Evolutionary conservation across 2,113 vertebrate genomes (phyloP).

Genomic region (Parotia lawesii): DNA sequence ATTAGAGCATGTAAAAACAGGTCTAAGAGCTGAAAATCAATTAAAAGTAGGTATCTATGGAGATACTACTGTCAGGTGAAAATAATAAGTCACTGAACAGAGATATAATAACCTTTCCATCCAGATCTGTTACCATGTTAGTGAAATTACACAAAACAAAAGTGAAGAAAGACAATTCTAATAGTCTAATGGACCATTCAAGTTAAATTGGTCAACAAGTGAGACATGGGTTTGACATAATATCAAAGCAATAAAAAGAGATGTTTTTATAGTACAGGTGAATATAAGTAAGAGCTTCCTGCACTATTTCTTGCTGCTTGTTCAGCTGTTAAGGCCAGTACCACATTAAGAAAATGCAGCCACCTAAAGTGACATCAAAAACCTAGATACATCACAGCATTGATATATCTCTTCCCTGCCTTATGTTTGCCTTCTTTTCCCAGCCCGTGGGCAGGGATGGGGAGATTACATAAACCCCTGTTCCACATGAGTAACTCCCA

Average conservation of each 20-base stretch:
- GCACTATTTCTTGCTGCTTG: background rate
- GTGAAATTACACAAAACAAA: background rate
- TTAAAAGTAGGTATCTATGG: background rate
- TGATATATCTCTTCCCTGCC: background rate
- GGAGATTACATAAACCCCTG: background rate
- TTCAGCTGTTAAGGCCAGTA: background rate
- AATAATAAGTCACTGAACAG: background rate
- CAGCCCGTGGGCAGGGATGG: background rate
- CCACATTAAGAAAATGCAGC: background rate
- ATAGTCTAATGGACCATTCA: background rate
- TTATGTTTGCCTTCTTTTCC: background rate
- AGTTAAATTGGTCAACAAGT: background rate
- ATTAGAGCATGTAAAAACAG: background rate
- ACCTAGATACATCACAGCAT: background rate
- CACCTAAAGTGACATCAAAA: background rate
- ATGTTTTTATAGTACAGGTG: background rate
- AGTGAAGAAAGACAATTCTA: background rate
- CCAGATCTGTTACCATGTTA: background rate
- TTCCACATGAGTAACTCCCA: slow-evolving; percentile 15
- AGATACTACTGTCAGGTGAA: background rate
- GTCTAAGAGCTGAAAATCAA: background rate
- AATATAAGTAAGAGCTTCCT: background rate
- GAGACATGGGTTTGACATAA: background rate
- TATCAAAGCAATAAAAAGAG: background rate
- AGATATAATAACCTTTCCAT: background rate